Base-by-base conservation (phyloP, 1,140 invertebrate genomes). In the Stegodyphus dumicola region DNA sequence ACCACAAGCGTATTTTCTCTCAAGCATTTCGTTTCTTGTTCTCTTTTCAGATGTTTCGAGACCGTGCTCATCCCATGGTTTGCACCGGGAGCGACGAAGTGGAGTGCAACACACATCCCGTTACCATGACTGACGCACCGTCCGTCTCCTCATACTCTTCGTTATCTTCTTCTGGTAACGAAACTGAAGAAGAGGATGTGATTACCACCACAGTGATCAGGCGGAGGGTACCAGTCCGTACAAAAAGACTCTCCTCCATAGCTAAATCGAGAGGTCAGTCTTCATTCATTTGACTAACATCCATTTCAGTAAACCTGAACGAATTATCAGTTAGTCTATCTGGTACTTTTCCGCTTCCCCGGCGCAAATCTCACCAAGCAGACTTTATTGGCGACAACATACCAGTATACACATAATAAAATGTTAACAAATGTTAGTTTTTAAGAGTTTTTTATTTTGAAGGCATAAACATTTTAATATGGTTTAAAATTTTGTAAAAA, bases 11-110 rank as follows among this genome's bases (percentile, higher is more conserved):
- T 33, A 33, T 33, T 33, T 33, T 33, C 33, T 33, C 3, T 60
- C 56, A 60, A 60, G 5, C 56, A 10, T 60, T 10, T 10, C 56
- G 1, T 60, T 2, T 10, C 56, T 15, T 15, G 5, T 60, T 33
- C 33, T n/a, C 77, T 87, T 48, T 88, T 49, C 33, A 92, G 91
- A 89, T 91, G 15, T 92, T 92, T 86, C 90, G 93, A 91, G 92
- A 91, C 15, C 93, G 93, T 90, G 92, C 93, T n/a, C 94, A 93
- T 88, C 93, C 93, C 65, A 92, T 95, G 88, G 92, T 93, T 5
- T 92, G 92, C 84, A 92, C 90, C 74, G 89, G 90, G 74, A 53
- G 88, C 88, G 89, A 91, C 54, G 88, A 89, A 56, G 52, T 89
- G 86, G 53, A 85, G 89, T 48, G 52, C 9, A 64, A 54, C 88